Conservation (phyloP, 1,140 invertebrate genomes). For the Pogonognathellus flavescens region DNA sequence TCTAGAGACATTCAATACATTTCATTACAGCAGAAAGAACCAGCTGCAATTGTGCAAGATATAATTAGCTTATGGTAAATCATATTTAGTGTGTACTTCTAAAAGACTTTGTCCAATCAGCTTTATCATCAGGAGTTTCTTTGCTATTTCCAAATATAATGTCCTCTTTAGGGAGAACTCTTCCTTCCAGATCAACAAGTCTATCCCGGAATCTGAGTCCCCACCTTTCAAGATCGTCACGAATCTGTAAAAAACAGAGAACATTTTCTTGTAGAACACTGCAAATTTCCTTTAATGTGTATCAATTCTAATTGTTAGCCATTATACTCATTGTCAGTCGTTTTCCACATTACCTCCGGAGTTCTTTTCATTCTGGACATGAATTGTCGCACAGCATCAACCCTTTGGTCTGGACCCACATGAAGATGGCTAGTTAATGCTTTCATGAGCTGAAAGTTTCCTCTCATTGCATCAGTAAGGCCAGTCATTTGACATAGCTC, state of each 20-base stretch:
- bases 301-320: neutral
- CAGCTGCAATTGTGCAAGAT: too few relatives aligned
- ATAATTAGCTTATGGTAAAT: neutral
- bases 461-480: constrained; percentile 67
- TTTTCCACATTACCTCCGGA: constrained; percentile 34
- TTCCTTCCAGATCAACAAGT: constrained; percentile 38
- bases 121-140: constrained; percentile 27
- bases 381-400: constrained; percentile 67
- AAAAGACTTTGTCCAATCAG: constrained; percentile 59
- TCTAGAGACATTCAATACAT: neutral
- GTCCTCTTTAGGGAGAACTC: constrained; percentile 50
- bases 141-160: constrained; percentile 53
- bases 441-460: constrained; percentile 68
- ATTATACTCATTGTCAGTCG: too few relatives aligned
- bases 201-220: constrained; percentile 46
- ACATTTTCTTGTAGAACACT: neutral
- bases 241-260: constrained; percentile 25
- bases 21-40: too few relatives aligned
- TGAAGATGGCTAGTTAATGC: constrained; percentile 69
- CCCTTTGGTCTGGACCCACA: constrained; percentile 70
- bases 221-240: constrained; percentile 51
- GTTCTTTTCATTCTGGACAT: constrained; percentile 58
- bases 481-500: constrained; percentile 66
- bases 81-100: constrained; percentile 26
- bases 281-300: neutral